These are phyloP conservation scores for Nothoprocta pentlandii DNA, from an alignment of 2,113 vertebrate genomes.

Conservation along the genomic window DNA sequence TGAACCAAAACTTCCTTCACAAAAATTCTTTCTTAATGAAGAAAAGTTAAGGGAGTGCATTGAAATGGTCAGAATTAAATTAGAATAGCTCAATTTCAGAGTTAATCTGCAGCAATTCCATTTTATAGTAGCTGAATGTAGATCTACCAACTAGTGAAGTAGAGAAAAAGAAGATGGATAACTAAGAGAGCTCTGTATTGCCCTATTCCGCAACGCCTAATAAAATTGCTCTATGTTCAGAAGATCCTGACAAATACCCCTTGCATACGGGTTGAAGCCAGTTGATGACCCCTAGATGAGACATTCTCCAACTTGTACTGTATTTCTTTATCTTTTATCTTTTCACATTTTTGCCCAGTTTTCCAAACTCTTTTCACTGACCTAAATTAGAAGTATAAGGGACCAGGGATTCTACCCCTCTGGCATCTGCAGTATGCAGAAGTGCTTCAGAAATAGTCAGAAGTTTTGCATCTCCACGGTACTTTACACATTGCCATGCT, in stretches of 20 bases:
- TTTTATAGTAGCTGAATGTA: not conserved
- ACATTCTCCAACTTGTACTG: not conserved
- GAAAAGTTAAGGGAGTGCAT: not conserved
- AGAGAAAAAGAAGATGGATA: not conserved
- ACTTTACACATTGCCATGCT: not conserved
- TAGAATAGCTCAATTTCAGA: not conserved
- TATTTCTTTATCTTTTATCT: not conserved
- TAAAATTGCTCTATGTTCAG: not conserved
- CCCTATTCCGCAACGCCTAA: not conserved
- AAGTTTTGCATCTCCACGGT: not conserved
- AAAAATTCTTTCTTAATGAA: not conserved
- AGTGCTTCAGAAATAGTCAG: not conserved
- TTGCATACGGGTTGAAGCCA: not conserved
- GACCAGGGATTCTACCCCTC: not conserved
- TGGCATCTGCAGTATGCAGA: not conserved
- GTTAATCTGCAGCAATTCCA: not conserved
- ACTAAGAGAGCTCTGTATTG: not conserved
- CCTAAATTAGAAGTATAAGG: not conserved
- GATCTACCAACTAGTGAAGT: not conserved
- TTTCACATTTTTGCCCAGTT: not conserved
- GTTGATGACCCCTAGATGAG: not conserved
- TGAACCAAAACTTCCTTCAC: not conserved
- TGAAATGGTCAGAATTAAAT: not conserved
- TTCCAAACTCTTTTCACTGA: not conserved
- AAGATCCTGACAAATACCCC: not conserved